A percentile compares a stretch with the other conserved stretches of the same genome.
These are phyloP conservation scores for Zeugodacus cucurbitae DNA, from an alignment of 1,140 invertebrate genomes.

Conservation along the genomic window DNA sequence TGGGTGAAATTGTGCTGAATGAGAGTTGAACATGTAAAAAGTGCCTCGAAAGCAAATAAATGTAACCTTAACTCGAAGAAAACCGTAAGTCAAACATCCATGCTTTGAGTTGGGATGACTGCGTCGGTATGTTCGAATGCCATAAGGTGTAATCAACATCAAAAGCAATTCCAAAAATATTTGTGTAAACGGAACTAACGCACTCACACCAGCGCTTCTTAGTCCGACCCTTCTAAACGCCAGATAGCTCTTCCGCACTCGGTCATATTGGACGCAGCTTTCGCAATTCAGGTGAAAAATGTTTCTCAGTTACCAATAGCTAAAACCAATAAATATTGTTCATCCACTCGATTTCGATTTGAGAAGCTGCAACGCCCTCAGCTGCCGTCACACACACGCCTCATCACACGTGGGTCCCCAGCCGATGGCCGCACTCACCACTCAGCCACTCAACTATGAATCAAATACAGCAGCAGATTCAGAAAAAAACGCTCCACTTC, in stretches of 20 bases:
- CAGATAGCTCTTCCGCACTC: neutral
- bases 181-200: neutral
- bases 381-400: neutral
- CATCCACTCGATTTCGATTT: slow-evolving; percentile 40
- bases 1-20: neutral
- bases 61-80: neutral
- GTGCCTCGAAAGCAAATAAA: neutral
- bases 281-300: slow-evolving; percentile 27
- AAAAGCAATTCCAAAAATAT: neutral
- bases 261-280: neutral
- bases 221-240: too few relatives aligned
- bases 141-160: slow-evolving; percentile 22
- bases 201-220: neutral
- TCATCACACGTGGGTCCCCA: neutral
- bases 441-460: neutral
- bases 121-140: neutral
- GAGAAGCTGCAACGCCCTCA: slow-evolving; percentile 14
- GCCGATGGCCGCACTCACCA: neutral
- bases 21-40: neutral
- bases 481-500: slow-evolving; percentile 1
- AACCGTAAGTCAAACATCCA: neutral
- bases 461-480: neutral
- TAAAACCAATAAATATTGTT: slow-evolving; percentile 42
- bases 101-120: neutral
- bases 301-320: neutral